A percentile compares a stretch with the other conserved stretches of the same genome.
Conservation (phyloP, 2,888 invertebrate genomes). For the Drosophila stalkeri region DNA sequence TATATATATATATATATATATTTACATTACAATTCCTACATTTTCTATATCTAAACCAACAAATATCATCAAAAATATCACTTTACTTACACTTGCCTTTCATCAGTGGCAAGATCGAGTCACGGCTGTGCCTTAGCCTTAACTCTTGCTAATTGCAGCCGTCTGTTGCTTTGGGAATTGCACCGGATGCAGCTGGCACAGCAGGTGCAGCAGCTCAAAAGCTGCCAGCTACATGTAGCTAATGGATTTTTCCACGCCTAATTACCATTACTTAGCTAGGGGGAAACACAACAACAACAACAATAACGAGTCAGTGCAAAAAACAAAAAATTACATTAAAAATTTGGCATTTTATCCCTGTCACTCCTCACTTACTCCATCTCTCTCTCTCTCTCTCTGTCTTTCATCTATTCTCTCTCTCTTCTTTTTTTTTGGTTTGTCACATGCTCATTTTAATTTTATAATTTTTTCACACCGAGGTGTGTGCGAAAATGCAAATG, state of each 20-base stretch:
- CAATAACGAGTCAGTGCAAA: constrained; percentile 18
- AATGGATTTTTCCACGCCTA: constrained; percentile 79
- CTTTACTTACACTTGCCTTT: neutral
- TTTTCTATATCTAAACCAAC: neutral
- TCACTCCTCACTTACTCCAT: neutral
- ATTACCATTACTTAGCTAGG: constrained; percentile 74
- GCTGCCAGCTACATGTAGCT: constrained; percentile 32
- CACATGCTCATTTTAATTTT: constrained; percentile 51
- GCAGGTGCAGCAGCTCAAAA: constrained; percentile 4
- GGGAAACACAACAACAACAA: constrained; percentile 18
- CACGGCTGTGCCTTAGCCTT: neutral
- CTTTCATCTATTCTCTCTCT: constrained; percentile 5
- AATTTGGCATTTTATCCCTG: constrained; percentile 36
- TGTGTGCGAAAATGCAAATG: constrained; percentile 72
- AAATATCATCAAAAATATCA: neutral
- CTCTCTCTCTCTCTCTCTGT: neutral
- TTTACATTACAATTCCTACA: too few relatives aligned
- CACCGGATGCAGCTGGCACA: constrained; percentile 15
- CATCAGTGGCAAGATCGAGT: neutral
- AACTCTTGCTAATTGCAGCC: constrained; percentile 32
- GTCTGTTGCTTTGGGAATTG: constrained; percentile 36
- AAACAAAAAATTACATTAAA: constrained; percentile 75
- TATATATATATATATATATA: too few relatives aligned
- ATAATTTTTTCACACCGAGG: constrained; percentile 44
- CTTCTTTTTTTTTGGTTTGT: constrained; percentile 32